Base-by-base conservation (phyloP, 2,113 vertebrate species). In the Amia ocellicauda region DNA sequence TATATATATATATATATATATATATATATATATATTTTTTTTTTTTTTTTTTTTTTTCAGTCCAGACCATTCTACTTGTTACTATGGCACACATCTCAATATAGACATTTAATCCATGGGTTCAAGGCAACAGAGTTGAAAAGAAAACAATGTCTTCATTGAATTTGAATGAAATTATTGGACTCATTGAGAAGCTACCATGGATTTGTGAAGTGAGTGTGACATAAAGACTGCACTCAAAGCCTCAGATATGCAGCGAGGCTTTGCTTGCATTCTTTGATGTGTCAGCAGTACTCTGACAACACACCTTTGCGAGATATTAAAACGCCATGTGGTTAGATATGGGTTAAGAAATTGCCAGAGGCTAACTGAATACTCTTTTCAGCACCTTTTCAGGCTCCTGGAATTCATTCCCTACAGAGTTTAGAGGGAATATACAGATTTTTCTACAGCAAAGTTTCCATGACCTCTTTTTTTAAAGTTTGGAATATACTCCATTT, bases 221-320 rank as follows among this genome's bases (percentile, higher is more conserved):
- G 76, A 81, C 81, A 75, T 23, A 58, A 58, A 41, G 17, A 41
- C 29, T 19, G 31, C 20, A 40, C 31, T 1, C 19, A 23, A 20
- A 41, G 22, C 7, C 29, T 23, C 60, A 29, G 75, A 76, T 31
- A 40, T 26, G 57, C 58, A 50, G 57, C 40, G 66, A 67, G 67
- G 67, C 76, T 83, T 75, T 77, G 67, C 73, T 20, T 71, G 60
- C 69, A 76, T 63, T 72, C 83, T 89, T 85, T 87, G 81, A 86
- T 83, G 83, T 83, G 83, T 86, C 82, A 85, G 85, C 78, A 74
- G 65, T 42, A 66, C 54, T 58, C 74, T 73, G 66, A 69, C 61
- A 58, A 63, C 62, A 68, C 74, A 83, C 72, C 73, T 78, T 78
- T 64, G 74, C 70, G 68, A 72, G 78, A 77, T 75, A 81, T 73